These are phyloP conservation scores for Sylvia borin DNA, from an alignment of 2,797 vertebrate genomes.

Conservation along the genomic window DNA sequence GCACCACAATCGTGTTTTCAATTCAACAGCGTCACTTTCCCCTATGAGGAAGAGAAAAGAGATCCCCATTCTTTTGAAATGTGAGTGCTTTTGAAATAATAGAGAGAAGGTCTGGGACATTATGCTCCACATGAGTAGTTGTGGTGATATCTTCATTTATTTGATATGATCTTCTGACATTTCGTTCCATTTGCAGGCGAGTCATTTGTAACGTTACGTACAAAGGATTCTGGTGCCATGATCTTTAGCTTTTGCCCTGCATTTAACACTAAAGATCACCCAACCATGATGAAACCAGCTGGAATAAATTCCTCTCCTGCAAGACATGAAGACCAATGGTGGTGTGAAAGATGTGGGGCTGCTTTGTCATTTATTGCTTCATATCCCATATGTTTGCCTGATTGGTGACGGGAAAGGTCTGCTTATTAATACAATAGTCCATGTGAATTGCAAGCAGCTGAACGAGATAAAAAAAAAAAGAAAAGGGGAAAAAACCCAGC, in stretches of 20 bases:
- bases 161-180: conserved; percentile 16
- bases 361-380: conserved; percentile 30
- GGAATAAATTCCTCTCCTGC: conserved; percentile 27
- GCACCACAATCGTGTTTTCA: background rate
- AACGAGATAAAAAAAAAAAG: background rate
- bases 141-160: conserved; percentile 42
- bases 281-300: conserved; percentile 8
- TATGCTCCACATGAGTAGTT: conserved; percentile 28
- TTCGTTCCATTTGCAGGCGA: background rate
- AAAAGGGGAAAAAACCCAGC: accelerated
- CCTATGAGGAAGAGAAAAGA: background rate
- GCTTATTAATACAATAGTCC: conserved; percentile 12
- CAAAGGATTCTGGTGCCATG: background rate
- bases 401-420: background rate
- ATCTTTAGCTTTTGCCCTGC: conserved; percentile 48
- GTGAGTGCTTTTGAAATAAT: conserved; percentile 31
- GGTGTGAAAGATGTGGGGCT: background rate
- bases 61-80: background rate
- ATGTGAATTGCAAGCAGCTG: background rate
- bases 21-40: background rate
- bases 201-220: background rate
- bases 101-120: conserved; percentile 23
- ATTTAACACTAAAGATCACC: conserved; percentile 8
- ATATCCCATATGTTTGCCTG: background rate
- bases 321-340: background rate